Conservation (phyloP, 2,888 invertebrate species). For the Druceiella hillmani region DNA sequence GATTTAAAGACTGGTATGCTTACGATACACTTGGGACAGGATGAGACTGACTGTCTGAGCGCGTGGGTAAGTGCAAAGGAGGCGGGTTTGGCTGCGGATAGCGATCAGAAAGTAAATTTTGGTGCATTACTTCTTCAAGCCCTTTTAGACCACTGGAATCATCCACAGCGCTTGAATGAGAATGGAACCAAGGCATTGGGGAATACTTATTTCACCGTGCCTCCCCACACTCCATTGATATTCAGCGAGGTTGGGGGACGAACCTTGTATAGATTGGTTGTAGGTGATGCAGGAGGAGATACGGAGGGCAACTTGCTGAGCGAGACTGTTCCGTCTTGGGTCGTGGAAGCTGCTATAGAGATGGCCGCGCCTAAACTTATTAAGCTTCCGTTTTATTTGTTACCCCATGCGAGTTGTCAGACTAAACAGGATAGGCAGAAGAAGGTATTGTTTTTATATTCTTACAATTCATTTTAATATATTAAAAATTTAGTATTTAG, state of each 20-base stretch:
- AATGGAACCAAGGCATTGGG: constrained; percentile 68
- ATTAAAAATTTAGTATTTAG: no score
- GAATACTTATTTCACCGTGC: constrained; percentile 83
- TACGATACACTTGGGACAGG: constrained; percentile 93
- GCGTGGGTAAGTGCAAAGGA: constrained; percentile 99
- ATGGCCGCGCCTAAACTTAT: constrained; percentile 92
- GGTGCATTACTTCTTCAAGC: constrained; percentile 92
- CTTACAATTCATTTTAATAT: no score
- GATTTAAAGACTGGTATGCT: constrained; percentile 98
- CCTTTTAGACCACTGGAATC: constrained; percentile 90
- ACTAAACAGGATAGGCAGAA: constrained; percentile 68
- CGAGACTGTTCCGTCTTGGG: constrained; percentile 95
- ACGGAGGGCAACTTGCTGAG: constrained; percentile 87
- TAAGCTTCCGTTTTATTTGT: constrained; percentile 94
- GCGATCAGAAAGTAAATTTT: constrained; percentile 91
- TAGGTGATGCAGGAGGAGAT: constrained; percentile 91
- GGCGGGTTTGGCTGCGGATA: constrained; percentile 76
- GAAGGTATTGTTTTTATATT: no score
- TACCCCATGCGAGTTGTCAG: constrained; percentile 81
- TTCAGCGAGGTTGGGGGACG: constrained; percentile 96
- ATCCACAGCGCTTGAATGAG: constrained; percentile 59
- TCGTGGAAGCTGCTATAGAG: constrained; percentile 89
- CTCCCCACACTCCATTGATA: constrained; percentile 93
- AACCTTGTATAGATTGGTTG: constrained; percentile 80
- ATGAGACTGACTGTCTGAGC: constrained; percentile 96